Percentiles rank a stretch among this genome's conserved stretches.
Evolutionary conservation across 2,797 vertebrate species (phyloP).

Genomic region (Mionectes olivaceus): DNA sequence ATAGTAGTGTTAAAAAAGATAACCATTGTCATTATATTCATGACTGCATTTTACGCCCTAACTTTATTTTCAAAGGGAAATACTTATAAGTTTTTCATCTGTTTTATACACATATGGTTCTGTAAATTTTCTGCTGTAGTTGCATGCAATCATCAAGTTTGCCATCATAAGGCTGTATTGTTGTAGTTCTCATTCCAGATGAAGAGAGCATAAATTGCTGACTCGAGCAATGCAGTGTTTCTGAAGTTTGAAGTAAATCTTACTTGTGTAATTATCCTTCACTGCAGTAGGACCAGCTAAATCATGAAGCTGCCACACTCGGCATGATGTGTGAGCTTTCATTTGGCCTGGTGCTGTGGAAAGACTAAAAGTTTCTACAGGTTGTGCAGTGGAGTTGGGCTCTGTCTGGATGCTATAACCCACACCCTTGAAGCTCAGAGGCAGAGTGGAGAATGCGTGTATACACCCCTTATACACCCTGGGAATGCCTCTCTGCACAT

Average conservation of each 20-base stretch:
- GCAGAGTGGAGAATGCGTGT: accelerated
- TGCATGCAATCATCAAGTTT: background rate
- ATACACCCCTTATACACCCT: background rate
- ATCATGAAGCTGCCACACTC: background rate
- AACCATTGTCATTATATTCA: background rate
- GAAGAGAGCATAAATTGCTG: background rate
- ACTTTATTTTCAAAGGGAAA: background rate
- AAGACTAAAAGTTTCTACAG: background rate
- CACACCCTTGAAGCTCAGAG: background rate
- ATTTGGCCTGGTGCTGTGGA: background rate
- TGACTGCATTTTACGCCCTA: background rate
- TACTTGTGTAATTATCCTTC: background rate
- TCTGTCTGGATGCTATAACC: background rate
- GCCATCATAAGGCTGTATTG: background rate
- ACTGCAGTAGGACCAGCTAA: background rate
- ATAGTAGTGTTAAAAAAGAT: background rate
- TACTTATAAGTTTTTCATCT: background rate
- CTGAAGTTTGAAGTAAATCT: slow-evolving; percentile 20
- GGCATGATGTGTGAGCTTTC: background rate
- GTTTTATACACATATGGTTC: background rate
- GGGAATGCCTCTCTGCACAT: background rate
- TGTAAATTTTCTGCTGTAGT: background rate
- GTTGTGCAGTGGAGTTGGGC: background rate
- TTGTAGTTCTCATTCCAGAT: background rate
- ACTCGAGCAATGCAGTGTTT: background rate